These are phyloP conservation scores for Ceriagrion tenellum DNA, from an alignment of 2,888 invertebrate species.

Conservation along the genomic window DNA sequence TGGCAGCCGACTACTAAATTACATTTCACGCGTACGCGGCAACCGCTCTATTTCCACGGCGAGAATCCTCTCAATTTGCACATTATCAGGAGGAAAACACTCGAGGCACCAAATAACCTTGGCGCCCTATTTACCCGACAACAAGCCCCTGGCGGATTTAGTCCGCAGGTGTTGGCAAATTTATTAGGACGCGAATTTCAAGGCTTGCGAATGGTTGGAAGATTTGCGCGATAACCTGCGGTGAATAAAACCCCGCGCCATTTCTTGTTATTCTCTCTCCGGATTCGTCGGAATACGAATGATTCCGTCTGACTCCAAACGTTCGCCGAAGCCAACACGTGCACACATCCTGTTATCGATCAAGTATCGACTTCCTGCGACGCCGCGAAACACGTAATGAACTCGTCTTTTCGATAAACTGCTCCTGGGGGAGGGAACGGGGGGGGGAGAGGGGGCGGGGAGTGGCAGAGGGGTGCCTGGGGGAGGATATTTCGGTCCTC, in stretches of 20 bases:
- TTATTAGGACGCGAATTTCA: neutral
- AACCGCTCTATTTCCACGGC: conserved; percentile 25
- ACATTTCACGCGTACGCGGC: neutral
- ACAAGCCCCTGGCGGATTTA: neutral
- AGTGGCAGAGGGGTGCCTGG: neutral
- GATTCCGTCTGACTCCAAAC: neutral
- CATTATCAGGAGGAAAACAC: conserved; percentile 35
- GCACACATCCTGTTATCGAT: conserved; percentile 29
- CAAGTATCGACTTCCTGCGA: conserved; percentile 8
- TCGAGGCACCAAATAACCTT: neutral
- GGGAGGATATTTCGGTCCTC: neutral
- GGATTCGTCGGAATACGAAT: conserved; percentile 21
- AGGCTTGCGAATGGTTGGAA: neutral
- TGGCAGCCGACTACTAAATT: conserved; percentile 18
- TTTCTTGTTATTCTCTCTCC: neutral
- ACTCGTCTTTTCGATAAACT: conserved; percentile 33
- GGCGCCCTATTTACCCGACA: neutral
- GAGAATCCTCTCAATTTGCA: conserved; percentile 21
- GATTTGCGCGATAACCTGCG: neutral
- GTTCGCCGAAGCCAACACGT: neutral
- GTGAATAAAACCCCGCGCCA: neutral
- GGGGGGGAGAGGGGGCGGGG: neutral
- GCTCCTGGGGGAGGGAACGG: neutral
- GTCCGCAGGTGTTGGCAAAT: neutral
- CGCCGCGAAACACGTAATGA: conserved; percentile 42